Percentiles rank a stretch among this genome's conserved stretches.
Evolutionary conservation across 2,113 vertebrate genomes (phyloP).

Genomic region (Promerops cafer): DNA sequence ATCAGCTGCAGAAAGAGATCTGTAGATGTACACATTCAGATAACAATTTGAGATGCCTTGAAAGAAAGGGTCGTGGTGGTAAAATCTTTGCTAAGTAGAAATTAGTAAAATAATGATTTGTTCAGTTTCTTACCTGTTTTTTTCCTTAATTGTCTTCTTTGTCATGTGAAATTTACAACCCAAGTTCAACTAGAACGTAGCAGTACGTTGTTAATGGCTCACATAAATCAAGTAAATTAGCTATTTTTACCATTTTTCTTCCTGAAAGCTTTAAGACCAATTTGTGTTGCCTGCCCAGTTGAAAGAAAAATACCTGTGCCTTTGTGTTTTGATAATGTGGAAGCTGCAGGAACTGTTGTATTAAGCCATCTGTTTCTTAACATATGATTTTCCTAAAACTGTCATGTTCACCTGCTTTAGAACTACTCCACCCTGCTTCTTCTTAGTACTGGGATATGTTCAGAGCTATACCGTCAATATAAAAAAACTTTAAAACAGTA

Average conservation of each 20-base stretch:
- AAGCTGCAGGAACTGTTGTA: neutral
- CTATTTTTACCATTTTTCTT: constrained; percentile 63
- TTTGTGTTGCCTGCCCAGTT: constrained; percentile 17
- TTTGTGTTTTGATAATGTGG: neutral
- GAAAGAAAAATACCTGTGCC: neutral
- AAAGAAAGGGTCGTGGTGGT: neutral
- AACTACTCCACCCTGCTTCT: neutral
- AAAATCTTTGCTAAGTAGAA: neutral
- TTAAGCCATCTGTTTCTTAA: neutral
- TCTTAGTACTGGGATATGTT: neutral
- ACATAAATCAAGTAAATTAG: constrained; percentile 74
- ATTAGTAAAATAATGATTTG: constrained; percentile 15
- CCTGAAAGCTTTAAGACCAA: constrained; percentile 48
- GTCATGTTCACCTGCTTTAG: neutral
- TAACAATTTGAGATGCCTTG: neutral
- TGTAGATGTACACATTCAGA: neutral
- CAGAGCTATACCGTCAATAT: neutral
- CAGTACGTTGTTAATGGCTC: constrained; percentile 35
- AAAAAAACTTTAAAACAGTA: neutral
- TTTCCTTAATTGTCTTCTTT: constrained; percentile 61
- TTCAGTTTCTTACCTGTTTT: constrained; percentile 38
- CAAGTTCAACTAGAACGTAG: constrained; percentile 44
- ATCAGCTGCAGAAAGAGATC: neutral
- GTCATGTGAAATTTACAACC: constrained; percentile 62
- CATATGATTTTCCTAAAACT: neutral